Evolutionary conservation across 2,113 vertebrate species (phyloP).

Genomic region (Casuarius casuarius): DNA sequence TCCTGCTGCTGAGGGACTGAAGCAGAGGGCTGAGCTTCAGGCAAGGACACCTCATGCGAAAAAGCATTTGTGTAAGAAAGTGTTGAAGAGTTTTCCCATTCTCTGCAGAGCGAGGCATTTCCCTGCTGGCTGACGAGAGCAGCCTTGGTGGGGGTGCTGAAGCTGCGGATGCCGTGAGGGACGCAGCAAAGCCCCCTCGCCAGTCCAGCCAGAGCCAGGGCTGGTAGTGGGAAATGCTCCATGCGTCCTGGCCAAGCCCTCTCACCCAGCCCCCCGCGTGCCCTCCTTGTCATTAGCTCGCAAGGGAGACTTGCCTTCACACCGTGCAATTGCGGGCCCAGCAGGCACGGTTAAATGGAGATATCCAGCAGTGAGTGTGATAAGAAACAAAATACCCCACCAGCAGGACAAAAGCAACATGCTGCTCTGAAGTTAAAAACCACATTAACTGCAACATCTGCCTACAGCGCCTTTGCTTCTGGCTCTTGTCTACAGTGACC

Average conservation of each 20-base stretch:
- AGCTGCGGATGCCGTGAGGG: not conserved
- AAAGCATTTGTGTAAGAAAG: not conserved
- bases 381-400: not conserved
- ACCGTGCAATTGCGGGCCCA: not conserved
- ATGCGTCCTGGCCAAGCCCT: not conserved
- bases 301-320: not conserved
- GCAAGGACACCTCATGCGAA: not conserved
- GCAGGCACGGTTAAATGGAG: not conserved
- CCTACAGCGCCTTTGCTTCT: not conserved
- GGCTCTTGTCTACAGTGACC: not conserved
- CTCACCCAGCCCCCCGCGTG: not conserved
- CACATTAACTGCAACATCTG: not conserved
- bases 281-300: not conserved
- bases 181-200: fast-evolving
- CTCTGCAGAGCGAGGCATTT: not conserved
- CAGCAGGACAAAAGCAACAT: fast-evolving
- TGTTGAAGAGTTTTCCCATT: not conserved
- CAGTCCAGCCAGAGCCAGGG: not conserved
- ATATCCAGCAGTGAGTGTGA: not conserved
- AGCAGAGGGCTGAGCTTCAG: not conserved
- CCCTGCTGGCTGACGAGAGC: not conserved
- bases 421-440: not conserved
- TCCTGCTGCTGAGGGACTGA: not conserved
- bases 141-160: not conserved
- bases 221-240: not conserved